phyloP scores from a whole-genome alignment of 2,797 vertebrate species.

The Onychomys leucogaster region DNA sequence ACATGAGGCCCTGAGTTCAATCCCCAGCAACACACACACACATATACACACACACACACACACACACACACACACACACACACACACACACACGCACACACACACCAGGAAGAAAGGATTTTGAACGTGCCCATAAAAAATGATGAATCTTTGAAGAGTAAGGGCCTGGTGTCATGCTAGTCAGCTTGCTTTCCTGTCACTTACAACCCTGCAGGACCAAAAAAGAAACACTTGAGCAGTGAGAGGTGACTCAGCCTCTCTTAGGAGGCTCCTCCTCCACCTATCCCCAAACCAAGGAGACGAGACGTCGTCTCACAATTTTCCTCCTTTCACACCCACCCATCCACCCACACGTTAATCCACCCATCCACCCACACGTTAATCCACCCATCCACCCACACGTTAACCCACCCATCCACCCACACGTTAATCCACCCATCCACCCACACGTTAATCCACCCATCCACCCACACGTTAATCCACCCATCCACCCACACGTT shows the following conservation, averaged over 20 bases:
- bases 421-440: background rate
- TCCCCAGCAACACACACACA: too few relatives aligned
- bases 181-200: background rate
- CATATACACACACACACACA: background rate
- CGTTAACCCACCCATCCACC: background rate
- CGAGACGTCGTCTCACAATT: background rate
- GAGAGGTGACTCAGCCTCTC: background rate
- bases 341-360: background rate
- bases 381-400: background rate
- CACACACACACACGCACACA: background rate
- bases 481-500: background rate
- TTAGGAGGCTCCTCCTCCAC: too few relatives aligned
- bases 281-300: background rate
- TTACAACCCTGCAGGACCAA: background rate
- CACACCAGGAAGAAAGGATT: background rate
- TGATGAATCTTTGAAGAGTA: background rate
- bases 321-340: background rate
- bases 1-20: background rate
- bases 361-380: rapidly evolving
- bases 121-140: background rate
- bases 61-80: background rate
- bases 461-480: background rate
- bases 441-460: background rate
- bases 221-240: background rate
- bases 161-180: background rate